Conservation (phyloP, 2,797 vertebrate species). For the Nannoperca obscura region DNA sequence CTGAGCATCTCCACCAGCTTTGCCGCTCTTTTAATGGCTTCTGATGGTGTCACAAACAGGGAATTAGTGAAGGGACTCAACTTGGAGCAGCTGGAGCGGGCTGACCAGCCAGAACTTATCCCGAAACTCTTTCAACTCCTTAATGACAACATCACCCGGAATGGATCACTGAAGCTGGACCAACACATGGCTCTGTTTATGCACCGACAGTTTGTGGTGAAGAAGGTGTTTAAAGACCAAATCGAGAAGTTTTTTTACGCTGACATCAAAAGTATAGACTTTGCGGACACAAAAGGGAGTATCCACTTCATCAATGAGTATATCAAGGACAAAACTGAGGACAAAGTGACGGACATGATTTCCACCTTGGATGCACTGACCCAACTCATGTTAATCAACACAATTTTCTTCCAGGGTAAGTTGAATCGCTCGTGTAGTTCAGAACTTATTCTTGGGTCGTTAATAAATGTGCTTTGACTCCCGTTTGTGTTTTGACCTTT, state of each 20-base stretch:
- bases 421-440: background rate
- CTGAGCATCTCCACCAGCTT: conserved; percentile 88
- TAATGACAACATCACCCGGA: conserved; percentile 83
- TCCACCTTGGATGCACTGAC: conserved; percentile 82
- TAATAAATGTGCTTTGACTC: background rate
- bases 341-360: conserved; percentile 85
- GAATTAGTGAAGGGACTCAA: conserved; percentile 88
- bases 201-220: conserved; percentile 77
- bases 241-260: conserved; percentile 88
- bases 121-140: conserved; percentile 88
- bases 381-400: conserved; percentile 89
- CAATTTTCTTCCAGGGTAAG: conserved; percentile 92
- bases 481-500: conserved; percentile 12
- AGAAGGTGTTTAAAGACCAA: conserved; percentile 84
- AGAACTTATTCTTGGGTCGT: background rate
- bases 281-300: conserved; percentile 78
- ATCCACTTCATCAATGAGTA: conserved; percentile 86
- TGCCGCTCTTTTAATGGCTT: conserved; percentile 84
- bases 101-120: conserved; percentile 74
- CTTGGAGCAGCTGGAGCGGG: conserved; percentile 76
- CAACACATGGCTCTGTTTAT: conserved; percentile 89
- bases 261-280: conserved; percentile 86
- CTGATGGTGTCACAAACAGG: conserved; percentile 81
- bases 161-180: conserved; percentile 82
- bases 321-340: conserved; percentile 83